A percentile compares a stretch with the other conserved stretches of the same genome.
These are phyloP conservation scores for Sarcophaga peregrina DNA, from an alignment of 1,140 invertebrate genomes.

Conservation along the genomic window DNA sequence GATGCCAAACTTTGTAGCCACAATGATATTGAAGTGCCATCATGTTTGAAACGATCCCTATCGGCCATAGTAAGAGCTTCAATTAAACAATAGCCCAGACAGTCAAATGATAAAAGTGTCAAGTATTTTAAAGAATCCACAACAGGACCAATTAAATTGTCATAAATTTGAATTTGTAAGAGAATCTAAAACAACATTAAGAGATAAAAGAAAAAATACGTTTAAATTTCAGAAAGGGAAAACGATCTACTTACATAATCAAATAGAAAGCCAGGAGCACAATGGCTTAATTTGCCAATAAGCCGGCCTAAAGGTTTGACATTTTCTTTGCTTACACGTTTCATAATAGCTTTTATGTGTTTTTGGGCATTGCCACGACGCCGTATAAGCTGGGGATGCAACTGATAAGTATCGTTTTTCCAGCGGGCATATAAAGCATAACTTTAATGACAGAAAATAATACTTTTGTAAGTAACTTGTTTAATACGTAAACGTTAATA, in stretches of 20 bases:
- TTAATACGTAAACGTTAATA: not conserved
- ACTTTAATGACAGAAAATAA: conserved; percentile 57
- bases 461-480: not conserved
- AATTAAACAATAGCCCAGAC: conserved; percentile 94
- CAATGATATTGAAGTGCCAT: conserved; percentile 92
- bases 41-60: conserved; percentile 83
- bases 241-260: conserved; percentile 81
- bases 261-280: conserved; percentile 93
- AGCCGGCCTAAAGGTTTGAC: conserved; percentile 95
- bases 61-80: conserved; percentile 86
- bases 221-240: conserved; percentile 47
- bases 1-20: conserved; percentile 95
- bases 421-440: conserved; percentile 93
- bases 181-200: conserved; percentile 71
- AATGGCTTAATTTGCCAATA: conserved; percentile 97
- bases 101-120: conserved; percentile 95
- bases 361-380: conserved; percentile 88
- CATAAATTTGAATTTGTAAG: conserved; percentile 95
- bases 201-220: conserved; percentile 24
- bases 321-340: conserved; percentile 97
- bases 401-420: conserved; percentile 89
- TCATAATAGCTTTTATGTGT: conserved; percentile 96
- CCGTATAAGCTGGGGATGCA: conserved; percentile 85
- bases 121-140: conserved; percentile 98
- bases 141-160: conserved; percentile 96